These are phyloP conservation scores for Pteronura brasiliensis DNA, from an alignment of 2,113 vertebrate genomes.

Conservation along the genomic window DNA sequence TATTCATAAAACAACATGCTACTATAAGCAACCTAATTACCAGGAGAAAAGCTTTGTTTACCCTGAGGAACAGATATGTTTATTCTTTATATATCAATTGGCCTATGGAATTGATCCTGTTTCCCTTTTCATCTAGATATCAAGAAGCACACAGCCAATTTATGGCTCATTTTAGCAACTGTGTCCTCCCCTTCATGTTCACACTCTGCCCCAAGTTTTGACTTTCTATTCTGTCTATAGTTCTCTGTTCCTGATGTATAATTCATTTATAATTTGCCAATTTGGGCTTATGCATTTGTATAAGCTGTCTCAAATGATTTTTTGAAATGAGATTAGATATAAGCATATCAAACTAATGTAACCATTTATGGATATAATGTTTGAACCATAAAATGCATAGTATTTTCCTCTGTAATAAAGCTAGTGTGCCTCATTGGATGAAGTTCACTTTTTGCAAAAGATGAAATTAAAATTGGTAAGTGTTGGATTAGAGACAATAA, in stretches of 20 bases:
- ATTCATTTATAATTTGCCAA: conserved; percentile 26
- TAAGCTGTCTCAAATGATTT: conserved; percentile 27
- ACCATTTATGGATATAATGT: conserved; percentile 32
- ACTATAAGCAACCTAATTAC: neutral
- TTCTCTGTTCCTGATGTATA: conserved; percentile 14
- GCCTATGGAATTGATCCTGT: neutral
- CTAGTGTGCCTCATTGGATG: neutral
- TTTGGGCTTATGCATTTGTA: conserved; percentile 12
- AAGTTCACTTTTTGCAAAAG: conserved; percentile 34
- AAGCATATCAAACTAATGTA: conserved; percentile 42
- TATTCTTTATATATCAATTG: neutral
- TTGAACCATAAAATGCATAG: conserved; percentile 11
- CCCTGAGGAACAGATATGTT: neutral
- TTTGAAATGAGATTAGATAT: conserved; percentile 39
- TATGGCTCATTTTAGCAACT: neutral
- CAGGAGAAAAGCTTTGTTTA: neutral
- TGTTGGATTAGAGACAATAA: conserved; percentile 24
- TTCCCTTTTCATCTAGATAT: neutral
- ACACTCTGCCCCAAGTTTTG: conserved; percentile 9
- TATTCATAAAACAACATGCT: neutral
- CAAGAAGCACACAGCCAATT: neutral
- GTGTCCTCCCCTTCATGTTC: neutral
- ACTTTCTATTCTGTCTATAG: neutral
- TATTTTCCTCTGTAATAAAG: conserved; percentile 42
- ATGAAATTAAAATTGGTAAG: conserved; percentile 28